Percentiles rank a stretch among this genome's conserved stretches.
These are phyloP conservation scores for Rhabdomys dilectus DNA, from an alignment of 2,113 vertebrate species.

Conservation along the genomic window DNA sequence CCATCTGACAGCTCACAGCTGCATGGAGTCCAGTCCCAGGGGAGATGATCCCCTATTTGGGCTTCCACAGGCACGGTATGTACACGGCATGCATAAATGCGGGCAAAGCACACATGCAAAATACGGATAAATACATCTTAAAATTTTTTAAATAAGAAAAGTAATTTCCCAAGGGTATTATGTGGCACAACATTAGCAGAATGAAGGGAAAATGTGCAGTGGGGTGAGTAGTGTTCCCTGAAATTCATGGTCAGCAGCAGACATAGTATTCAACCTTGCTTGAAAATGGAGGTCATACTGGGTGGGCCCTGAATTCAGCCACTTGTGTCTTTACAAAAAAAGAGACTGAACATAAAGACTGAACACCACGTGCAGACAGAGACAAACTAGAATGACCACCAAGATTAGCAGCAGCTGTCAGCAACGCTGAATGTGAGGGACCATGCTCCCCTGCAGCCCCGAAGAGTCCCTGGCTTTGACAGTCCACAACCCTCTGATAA, in stretches of 20 bases:
- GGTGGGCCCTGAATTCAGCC: neutral
- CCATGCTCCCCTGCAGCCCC: rapidly evolving
- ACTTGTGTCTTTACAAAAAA: neutral
- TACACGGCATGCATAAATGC: neutral
- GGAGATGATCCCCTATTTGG: neutral
- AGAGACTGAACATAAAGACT: neutral
- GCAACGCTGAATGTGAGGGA: neutral
- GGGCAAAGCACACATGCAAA: neutral
- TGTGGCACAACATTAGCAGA: neutral
- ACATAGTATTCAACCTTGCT: neutral
- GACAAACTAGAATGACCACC: neutral
- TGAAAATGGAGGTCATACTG: neutral
- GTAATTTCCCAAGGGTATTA: neutral
- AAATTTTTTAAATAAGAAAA: neutral
- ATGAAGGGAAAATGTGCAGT: neutral
- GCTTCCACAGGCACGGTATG: neutral
- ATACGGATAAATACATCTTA: neutral
- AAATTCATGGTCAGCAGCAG: neutral
- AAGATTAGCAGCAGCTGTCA: rapidly evolving
- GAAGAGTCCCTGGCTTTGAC: neutral
- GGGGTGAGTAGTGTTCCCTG: neutral
- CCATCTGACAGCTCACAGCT: neutral
- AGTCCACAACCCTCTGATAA: neutral
- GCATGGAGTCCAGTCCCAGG: neutral
- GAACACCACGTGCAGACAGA: neutral